These are phyloP conservation scores for Parasteatoda lunata DNA, from an alignment of 2,888 invertebrate species.

Conservation along the genomic window DNA sequence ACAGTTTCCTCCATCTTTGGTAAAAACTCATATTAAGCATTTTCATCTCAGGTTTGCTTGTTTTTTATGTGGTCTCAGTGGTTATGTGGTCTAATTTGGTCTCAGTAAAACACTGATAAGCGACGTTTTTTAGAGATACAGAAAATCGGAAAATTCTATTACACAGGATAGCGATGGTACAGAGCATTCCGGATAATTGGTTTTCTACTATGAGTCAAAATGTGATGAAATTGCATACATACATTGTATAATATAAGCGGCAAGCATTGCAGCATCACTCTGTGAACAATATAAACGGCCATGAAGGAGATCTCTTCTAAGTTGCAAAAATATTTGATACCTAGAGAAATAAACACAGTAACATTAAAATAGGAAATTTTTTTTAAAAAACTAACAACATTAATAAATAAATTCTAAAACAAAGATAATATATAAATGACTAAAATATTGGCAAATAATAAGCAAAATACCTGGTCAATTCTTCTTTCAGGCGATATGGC, in stretches of 20 bases:
- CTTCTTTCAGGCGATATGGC: slow-evolving; percentile 92
- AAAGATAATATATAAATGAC: background rate
- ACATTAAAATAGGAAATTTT: background rate
- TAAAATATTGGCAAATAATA: background rate
- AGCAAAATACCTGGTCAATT: slow-evolving; percentile 82
- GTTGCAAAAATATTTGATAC: slow-evolving; percentile 94
- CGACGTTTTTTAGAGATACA: too few species aligned
- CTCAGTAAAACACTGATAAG: too few species aligned
- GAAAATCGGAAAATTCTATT: too few species aligned
- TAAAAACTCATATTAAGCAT: too few species aligned
- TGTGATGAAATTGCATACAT: slow-evolving; percentile 73
- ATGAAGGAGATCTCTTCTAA: slow-evolving; percentile 94
- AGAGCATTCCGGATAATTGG: too few species aligned
- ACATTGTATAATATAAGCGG: slow-evolving; percentile 95
- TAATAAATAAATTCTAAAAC: background rate
- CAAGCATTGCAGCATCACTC: slow-evolving; percentile 86
- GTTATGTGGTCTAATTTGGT: too few species aligned
- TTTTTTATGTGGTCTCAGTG: too few species aligned
- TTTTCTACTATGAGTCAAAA: too few species aligned
- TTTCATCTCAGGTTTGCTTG: too few species aligned
- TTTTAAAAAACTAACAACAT: background rate
- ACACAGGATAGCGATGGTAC: too few species aligned
- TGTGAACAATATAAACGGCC: slow-evolving; percentile 94
- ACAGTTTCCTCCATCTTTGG: too few species aligned
- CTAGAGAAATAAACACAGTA: slow-evolving; percentile 72